Percentiles rank a stretch among this genome's conserved stretches.
These are phyloP conservation scores for Hyposoter didymator DNA, from an alignment of 2,888 invertebrate genomes.

Conservation along the genomic window DNA sequence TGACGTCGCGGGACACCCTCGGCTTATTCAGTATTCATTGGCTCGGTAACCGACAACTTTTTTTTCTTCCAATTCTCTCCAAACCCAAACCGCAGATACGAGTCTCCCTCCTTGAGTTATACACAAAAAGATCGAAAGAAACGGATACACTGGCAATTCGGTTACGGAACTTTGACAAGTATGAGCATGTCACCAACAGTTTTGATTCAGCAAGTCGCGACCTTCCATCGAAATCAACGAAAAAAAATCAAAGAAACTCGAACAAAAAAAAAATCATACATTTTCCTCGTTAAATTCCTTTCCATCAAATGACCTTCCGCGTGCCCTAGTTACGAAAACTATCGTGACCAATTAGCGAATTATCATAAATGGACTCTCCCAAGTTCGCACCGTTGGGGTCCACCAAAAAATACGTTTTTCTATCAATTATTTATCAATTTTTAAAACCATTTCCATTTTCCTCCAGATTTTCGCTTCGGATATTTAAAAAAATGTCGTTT, in stretches of 20 bases:
- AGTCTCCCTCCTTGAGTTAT: background rate
- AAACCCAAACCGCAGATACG: background rate
- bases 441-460: no score
- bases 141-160: conserved; percentile 7
- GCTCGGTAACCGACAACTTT: background rate
- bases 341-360: background rate
- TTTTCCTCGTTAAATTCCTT: background rate
- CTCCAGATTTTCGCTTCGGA: no score
- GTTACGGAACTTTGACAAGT: conserved; percentile 15
- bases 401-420: no score
- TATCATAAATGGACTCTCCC: background rate
- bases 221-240: background rate
- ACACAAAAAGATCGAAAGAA: conserved; percentile 6
- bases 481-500: no score
- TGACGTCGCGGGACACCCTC: conserved; percentile 29
- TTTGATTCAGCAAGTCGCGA: background rate
- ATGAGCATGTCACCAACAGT: background rate
- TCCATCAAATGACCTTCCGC: background rate
- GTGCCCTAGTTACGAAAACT: background rate
- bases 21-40: conserved; percentile 46
- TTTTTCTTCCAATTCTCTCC: background rate
- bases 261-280: background rate
- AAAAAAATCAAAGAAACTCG: background rate
- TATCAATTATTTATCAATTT: no score
- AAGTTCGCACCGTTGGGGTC: no score